Evolutionary conservation across 2,113 vertebrate genomes (phyloP), one percentile per base, ranked within the genome.

Genomic region (Nettapus auritus): DNA sequence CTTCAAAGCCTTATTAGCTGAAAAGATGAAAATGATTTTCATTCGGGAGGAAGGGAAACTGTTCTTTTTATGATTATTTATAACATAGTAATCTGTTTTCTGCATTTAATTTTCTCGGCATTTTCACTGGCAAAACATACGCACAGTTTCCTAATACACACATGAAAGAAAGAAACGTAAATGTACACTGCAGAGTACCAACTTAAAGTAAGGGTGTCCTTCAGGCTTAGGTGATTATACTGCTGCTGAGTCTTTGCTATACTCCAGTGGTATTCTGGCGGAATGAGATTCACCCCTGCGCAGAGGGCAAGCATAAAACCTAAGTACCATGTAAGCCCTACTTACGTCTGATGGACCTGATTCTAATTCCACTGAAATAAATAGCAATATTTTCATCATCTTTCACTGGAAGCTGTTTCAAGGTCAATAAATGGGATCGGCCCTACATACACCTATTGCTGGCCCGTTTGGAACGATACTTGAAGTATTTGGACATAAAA

Each of bases 291-390:
- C 94, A 94, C 82, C 92, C 73, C 86, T 55, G 93, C 40, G 82
- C 79, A 86, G 38, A 95, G 95, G 88, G 86, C 91, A 95, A 93
- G 85, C 96, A 96, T 96, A 96, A 96, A 97, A 94, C 69, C 82
- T 44, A 95, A 96, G 86, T 53, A 93, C 94, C 95, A 90, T 95
- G 90, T 79, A 95, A 90, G 92, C 67, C 68, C 87, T 93, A 81
- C 86, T 95, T 93, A 89, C 74, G 67, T 89, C 81, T 94, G 89
- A 89, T 78, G 82, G 80, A 93, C 38, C 80, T 68, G 63, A 46
- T 64, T 88, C 75, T 90, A 90, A 95, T 90, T 70, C 73, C 44
- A 63, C 20, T 88, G 80, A 94, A 95, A 93, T 93, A 97, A 95
- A 94, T n/a, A 95, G 87, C 75, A 88, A 56, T 80, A 88, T 76